phyloP scores from a whole-genome alignment of 2,113 vertebrate genomes.

The Zingel zingel region DNA sequence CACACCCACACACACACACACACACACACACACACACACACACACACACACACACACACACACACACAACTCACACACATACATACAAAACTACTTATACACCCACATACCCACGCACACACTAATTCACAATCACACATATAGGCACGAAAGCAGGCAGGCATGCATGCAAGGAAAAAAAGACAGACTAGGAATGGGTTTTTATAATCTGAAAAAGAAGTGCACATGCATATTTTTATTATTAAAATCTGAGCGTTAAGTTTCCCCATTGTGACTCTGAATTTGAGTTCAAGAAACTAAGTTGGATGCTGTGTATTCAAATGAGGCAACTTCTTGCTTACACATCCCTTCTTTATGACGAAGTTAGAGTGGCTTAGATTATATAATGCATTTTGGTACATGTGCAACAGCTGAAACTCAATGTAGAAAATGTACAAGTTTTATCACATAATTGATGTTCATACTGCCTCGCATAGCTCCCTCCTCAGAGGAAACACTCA shows the following conservation, averaged over 20 bases:
- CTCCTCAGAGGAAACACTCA: background rate
- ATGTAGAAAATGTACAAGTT: background rate
- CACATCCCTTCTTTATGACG: no score
- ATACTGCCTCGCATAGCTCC: background rate
- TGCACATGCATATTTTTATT: background rate
- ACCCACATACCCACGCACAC: background rate
- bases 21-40: background rate
- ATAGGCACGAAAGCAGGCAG: background rate
- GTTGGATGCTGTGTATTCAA: background rate
- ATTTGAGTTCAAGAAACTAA: slow-evolving; percentile 1
- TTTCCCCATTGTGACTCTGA: background rate
- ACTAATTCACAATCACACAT: slow-evolving; percentile 16
- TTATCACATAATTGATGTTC: background rate
- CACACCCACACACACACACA: slow-evolving; percentile 8
- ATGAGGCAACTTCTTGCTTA: background rate
- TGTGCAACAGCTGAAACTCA: background rate
- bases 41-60: background rate
- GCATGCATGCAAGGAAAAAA: slow-evolving; percentile 2
- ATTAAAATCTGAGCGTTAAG: slow-evolving; percentile 8
- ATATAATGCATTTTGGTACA: background rate
- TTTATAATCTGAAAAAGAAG: background rate
- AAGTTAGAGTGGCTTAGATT: background rate
- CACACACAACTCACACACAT: background rate
- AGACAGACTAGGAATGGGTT: background rate
- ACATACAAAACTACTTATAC: background rate